Evolutionary conservation across 1,140 invertebrate genomes (phyloP).

Genomic region (Drosophila nigrodunni): DNA sequence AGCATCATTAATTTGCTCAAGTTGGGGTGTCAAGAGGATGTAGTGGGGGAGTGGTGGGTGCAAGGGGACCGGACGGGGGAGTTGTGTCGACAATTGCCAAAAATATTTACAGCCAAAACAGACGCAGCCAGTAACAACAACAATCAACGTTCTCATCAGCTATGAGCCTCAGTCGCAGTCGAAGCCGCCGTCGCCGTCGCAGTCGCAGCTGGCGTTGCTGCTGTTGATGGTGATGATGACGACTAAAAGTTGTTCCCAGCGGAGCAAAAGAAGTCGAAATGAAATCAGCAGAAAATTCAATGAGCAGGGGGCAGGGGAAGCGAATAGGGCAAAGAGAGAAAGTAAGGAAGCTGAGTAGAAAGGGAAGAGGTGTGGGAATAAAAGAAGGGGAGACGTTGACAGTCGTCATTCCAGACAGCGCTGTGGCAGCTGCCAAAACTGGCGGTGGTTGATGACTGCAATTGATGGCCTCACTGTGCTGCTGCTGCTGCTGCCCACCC

Average conservation of each 20-base stretch:
- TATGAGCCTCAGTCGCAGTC: slow-evolving; percentile 17
- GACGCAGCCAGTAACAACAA: slow-evolving; percentile 58
- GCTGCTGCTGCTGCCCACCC: too few species aligned
- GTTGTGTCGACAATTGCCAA: slow-evolving; percentile 70
- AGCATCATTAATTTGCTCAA: slow-evolving; percentile 77
- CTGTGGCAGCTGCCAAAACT: slow-evolving; percentile 58
- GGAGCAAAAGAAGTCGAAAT: slow-evolving; percentile 83
- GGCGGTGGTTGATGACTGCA: slow-evolving; percentile 79
- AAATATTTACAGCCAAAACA: slow-evolving; percentile 81
- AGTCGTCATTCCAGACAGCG: slow-evolving; percentile 48
- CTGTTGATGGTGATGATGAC: slow-evolving; percentile 32
- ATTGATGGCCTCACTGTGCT: slow-evolving; percentile 65
- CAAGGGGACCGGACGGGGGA: slow-evolving; percentile 10
- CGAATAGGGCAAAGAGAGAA: not conserved
- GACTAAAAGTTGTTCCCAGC: slow-evolving; percentile 73
- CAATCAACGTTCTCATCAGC: slow-evolving; percentile 45
- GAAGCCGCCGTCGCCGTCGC: not conserved
- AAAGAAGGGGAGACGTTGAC: not conserved
- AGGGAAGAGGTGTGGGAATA: not conserved
- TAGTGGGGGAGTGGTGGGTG: not conserved
- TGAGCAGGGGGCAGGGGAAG: slow-evolving; percentile 50
- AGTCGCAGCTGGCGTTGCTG: not conserved
- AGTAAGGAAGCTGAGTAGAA: not conserved
- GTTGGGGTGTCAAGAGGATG: slow-evolving; percentile 11
- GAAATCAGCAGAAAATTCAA: slow-evolving; percentile 83